phyloP scores from a whole-genome alignment of 2,797 vertebrate species.

The Nannoperca australis region DNA sequence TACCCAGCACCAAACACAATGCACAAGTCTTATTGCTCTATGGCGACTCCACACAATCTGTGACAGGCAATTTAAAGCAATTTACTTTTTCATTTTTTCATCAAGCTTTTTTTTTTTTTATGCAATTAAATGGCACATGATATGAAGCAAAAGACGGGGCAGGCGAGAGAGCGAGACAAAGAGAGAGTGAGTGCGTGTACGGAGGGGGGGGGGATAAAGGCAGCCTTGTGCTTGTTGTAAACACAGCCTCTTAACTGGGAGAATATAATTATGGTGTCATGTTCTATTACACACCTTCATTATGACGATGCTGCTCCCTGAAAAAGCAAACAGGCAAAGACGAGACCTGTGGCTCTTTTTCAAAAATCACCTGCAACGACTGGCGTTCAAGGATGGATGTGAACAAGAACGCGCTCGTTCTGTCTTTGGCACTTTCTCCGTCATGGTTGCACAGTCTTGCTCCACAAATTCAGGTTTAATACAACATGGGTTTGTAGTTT shows the following conservation, averaged over 20 bases:
- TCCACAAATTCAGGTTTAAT: slow-evolving; percentile 6
- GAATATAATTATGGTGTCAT: slow-evolving; percentile 84
- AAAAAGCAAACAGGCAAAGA: slow-evolving; percentile 52
- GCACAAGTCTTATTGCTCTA: slow-evolving; percentile 60
- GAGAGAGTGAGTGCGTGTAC: slow-evolving; percentile 34
- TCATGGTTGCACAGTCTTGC: neutral
- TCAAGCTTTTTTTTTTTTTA: slow-evolving; percentile 64
- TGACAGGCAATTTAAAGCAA: slow-evolving; percentile 85
- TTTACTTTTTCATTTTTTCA: slow-evolving; percentile 81
- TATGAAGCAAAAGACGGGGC: slow-evolving; percentile 62
- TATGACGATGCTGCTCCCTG: slow-evolving; percentile 67
- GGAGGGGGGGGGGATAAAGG: slow-evolving; percentile 67
- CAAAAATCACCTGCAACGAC: slow-evolving; percentile 36
- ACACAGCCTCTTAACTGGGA: slow-evolving; percentile 79
- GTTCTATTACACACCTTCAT: slow-evolving; percentile 84
- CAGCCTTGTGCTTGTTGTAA: slow-evolving; percentile 77
- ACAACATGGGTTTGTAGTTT: neutral
- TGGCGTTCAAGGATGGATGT: neutral
- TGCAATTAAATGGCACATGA: slow-evolving; percentile 80
- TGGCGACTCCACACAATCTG: slow-evolving; percentile 70
- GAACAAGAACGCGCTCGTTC: slow-evolving; percentile 11
- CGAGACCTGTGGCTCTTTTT: slow-evolving; percentile 59
- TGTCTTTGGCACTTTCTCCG: neutral
- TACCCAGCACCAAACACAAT: slow-evolving; percentile 54
- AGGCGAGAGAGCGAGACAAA: slow-evolving; percentile 48